These are phyloP conservation scores for Actenoides hombroni DNA, from an alignment of 2,113 vertebrate species.

Conservation along the genomic window DNA sequence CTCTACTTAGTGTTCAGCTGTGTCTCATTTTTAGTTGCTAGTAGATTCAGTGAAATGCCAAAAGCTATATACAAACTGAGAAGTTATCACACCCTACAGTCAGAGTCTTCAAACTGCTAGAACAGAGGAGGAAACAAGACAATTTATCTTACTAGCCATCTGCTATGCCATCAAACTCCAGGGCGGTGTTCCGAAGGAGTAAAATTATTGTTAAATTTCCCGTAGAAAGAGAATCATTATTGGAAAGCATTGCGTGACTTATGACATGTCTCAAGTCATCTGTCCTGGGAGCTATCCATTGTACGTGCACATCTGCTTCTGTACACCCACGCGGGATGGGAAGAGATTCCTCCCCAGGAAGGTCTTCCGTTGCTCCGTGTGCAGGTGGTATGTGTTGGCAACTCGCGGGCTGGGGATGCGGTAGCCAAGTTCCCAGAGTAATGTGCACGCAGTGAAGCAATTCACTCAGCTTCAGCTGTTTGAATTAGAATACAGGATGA, in stretches of 20 bases:
- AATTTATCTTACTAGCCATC: background rate
- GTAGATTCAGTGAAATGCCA: background rate
- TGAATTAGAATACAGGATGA: background rate
- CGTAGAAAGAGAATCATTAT: conserved; percentile 28
- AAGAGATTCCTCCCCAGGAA: conserved; percentile 59
- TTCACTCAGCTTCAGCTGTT: conserved; percentile 8
- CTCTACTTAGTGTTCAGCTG: background rate
- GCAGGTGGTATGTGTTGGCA: conserved; percentile 63
- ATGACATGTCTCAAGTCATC: background rate
- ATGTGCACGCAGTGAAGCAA: background rate
- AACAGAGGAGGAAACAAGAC: background rate
- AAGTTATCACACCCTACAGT: background rate
- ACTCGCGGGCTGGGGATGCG: background rate
- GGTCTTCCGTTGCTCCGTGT: conserved; percentile 17
- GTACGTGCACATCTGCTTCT: conserved; percentile 44
- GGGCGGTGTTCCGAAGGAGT: background rate
- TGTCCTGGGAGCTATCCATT: conserved; percentile 56
- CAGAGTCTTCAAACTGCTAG: background rate
- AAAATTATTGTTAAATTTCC: conserved; percentile 19
- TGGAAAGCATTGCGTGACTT: conserved; percentile 38
- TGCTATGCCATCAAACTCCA: background rate
- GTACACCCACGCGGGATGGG: conserved; percentile 64
- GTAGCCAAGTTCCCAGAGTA: conserved; percentile 58
- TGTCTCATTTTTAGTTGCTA: background rate
- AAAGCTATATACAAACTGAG: background rate